Base-by-base conservation (phyloP, 92 coral and sea anemone genomes). In the Parazoanthus atlanticus region DNA sequence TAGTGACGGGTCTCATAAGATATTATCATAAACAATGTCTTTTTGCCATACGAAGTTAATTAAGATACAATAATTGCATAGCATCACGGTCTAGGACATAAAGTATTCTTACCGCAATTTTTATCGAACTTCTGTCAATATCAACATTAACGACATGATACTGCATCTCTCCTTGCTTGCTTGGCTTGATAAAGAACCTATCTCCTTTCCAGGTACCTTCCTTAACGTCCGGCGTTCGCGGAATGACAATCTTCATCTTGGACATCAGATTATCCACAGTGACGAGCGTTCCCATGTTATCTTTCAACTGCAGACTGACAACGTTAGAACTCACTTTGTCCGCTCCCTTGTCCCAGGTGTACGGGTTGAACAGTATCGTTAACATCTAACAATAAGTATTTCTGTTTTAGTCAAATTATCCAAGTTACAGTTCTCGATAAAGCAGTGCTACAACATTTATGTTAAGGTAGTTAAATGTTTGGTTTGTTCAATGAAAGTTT, bases 111-210 rank as follows among this genome's bases (percentile, higher is more conserved):
- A 82, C 86, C 40, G 31, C 54, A 82, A 82, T 82, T 23, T 25
- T 66, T 52, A 65, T 36, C 29, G 70, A 82, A 41, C 61, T 82
- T 10, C 75, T 34, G 21, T 36, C 86, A 41, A 64, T 43, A 82
- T 65, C 86, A 25, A 82, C 75, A 34, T 82, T 65, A 36, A 71
- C 46, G 33, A 40, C 32, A 8, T 82, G 86, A 9, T 66, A 65
- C 61, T 82, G 86, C 86, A 82, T 82, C 58, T 34, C 56, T 33
- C 76, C 75, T 15, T 82, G n/a, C 29, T 34, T 38, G 56, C 86
- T 82, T 36, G 86, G 86, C 26, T 82, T 82, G 8, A 82, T 56
- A 65, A 82, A 82, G 58, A 82, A 82, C 9, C 29, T 8, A 30
- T 15, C 41, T 1, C 31, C 76, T 23, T 41, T 69, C 9, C 33